Conservation (phyloP, 2,113 vertebrate genomes). For the Trogon melanurus region DNA sequence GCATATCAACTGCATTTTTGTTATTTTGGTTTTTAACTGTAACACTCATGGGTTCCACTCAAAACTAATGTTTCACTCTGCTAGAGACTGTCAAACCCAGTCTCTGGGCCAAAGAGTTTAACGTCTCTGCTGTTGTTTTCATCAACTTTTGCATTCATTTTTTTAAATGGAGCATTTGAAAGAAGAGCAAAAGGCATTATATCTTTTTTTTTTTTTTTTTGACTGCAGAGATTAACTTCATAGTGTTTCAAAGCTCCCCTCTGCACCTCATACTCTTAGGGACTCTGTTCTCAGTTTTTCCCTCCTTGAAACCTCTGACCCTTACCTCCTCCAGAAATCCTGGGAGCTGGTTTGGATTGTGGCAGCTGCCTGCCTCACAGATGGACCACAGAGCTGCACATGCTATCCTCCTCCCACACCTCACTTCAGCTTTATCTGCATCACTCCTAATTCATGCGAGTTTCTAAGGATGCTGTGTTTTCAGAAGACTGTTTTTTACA, state of each 20-base stretch:
- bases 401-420: rapidly evolving
- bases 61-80: not conserved
- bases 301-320: not conserved
- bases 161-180: not conserved
- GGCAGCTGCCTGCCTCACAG: not conserved
- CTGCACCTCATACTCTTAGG: not conserved
- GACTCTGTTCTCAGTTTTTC: not conserved
- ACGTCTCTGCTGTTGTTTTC: not conserved
- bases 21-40: not conserved
- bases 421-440: not conserved
- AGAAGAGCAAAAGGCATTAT: not conserved
- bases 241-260: not conserved
- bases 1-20: not conserved
- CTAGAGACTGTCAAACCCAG: not conserved
- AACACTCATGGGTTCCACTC: rapidly evolving
- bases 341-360: not conserved
- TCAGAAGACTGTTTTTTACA: not conserved
- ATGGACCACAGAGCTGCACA: rapidly evolving
- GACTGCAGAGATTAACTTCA: not conserved
- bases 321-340: not conserved
- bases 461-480: not conserved
- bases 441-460: not conserved
- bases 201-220: not conserved
- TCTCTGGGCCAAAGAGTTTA: not conserved
- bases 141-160: not conserved